phyloP scores from a whole-genome alignment of 2,113 vertebrate genomes.

The Xiphias gladius region DNA sequence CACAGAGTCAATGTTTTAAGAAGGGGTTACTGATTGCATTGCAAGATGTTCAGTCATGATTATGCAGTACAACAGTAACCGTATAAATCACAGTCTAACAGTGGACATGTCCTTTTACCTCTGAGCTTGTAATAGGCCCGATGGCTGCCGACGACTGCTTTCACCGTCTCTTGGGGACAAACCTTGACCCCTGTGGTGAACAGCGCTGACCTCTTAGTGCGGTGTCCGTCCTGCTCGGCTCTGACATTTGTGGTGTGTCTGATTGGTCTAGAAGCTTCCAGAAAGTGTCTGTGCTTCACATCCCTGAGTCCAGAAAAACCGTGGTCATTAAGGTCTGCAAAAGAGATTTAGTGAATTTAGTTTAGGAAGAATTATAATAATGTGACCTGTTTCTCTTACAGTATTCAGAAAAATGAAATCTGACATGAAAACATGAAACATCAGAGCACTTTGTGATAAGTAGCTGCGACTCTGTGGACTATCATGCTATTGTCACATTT shows the following conservation, averaged over 20 bases:
- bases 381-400: background rate
- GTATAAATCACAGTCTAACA: slow-evolving; percentile 10
- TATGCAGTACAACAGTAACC: slow-evolving; percentile 39
- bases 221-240: slow-evolving; percentile 81
- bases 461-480: slow-evolving; percentile 5
- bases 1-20: slow-evolving; percentile 9
- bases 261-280: slow-evolving; percentile 79
- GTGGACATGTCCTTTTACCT: slow-evolving; percentile 83
- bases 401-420: background rate
- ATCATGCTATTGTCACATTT: slow-evolving; percentile 17
- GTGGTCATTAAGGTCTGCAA: slow-evolving; percentile 85
- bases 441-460: background rate
- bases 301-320: slow-evolving; percentile 84
- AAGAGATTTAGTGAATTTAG: slow-evolving; percentile 34
- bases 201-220: slow-evolving; percentile 88
- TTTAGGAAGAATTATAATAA: background rate
- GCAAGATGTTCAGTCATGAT: slow-evolving; percentile 10
- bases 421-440: background rate
- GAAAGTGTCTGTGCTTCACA: slow-evolving; percentile 84
- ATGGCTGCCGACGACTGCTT: slow-evolving; percentile 90
- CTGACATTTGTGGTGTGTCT: slow-evolving; percentile 82
- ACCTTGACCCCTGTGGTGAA: slow-evolving; percentile 90
- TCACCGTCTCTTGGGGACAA: slow-evolving; percentile 92
- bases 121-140: slow-evolving; percentile 92
- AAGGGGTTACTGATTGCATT: slow-evolving; percentile 3